phyloP scores from a whole-genome alignment of 1,140 invertebrate genomes.

The Cheumatopsyche charites region DNA sequence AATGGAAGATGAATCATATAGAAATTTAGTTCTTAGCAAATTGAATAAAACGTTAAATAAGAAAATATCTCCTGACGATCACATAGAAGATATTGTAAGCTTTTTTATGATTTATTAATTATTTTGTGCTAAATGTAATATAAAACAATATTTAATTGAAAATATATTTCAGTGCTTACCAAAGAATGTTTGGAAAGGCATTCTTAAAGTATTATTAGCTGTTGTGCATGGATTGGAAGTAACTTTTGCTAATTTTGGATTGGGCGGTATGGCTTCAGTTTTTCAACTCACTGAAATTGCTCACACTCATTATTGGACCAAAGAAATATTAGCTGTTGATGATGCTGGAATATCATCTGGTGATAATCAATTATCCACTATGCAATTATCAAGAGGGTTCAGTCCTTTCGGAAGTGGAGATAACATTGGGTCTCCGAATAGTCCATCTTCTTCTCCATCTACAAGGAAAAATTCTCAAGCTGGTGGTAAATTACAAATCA shows the following conservation, averaged over 20 bases:
- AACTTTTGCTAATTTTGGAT: conserved; percentile 91
- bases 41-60: conserved; percentile 93
- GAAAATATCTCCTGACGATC: conserved; percentile 93
- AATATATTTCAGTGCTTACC: conserved; percentile 74
- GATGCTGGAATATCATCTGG: conserved; percentile 35
- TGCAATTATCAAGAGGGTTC: conserved; percentile 60
- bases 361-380: conserved; percentile 41
- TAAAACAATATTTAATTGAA: conserved; percentile 28
- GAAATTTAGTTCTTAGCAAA: conserved; percentile 94
- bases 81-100: conserved; percentile 96
- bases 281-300: conserved; percentile 97
- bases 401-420: conserved; percentile 80
- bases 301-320: conserved; percentile 97
- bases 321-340: conserved; percentile 64
- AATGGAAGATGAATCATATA: conserved; percentile 99
- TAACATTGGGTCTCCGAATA: conserved; percentile 69
- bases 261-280: conserved; percentile 96
- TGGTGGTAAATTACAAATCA: conserved; percentile 50
- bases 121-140: conserved; percentile 15
- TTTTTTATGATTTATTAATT: conserved; percentile 25
- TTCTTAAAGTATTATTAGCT: conserved; percentile 90
- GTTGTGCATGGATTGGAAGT: conserved; percentile 89
- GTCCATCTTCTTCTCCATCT: conserved; percentile 56
- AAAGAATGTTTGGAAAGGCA: conserved; percentile 94
- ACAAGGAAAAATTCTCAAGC: conserved; percentile 60